Evolutionary conservation across 2,888 invertebrate genomes (phyloP), one percentile per base, ranked within the genome.

Genomic region (Standfussiana lucernea): DNA sequence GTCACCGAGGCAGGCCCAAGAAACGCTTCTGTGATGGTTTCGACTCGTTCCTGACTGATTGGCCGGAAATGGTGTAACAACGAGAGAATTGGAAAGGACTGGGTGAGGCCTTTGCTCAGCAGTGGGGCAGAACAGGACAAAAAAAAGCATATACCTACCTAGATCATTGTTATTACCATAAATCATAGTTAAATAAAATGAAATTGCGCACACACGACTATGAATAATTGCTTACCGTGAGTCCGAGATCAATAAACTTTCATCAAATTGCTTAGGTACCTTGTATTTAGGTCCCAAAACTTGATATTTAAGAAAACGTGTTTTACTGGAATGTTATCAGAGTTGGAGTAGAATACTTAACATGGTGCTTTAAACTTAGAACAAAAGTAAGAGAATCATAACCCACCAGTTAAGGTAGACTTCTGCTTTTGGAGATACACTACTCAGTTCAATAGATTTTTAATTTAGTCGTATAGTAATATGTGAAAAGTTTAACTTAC

Each of bases 191-290:
- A 28, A 2, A 71, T n/a, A 6, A n/a, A n/a, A n/a, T n/a, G 24
- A 32, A 75, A 32, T 15, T 24, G 40, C 32, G 24, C 37, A 47
- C 7, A 24, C 8, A 28, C 1, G 3, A 24, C 8, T 42, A 35
- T 59, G 4, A 40, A 68, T 69, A 59, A 59, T 32, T 59, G 79
- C 47, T 40, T 32, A 47, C 7, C 15, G 37, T n/a, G 45, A 59
- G 11, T 67, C 21, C 24, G n/a, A 65, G 32, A 75, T 32, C 50
- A 77, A n/a, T 77, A 35, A 53, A 78, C 45, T 47, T 47, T 45
- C 21, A 24, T 65, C 11, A 77, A 77, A 59, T 32, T 79, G 68
- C 78, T 67, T 76, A 76, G n/a, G n/a, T n/a, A n/a, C n/a, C 45
- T 59, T 67, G 45, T 68, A 76, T 40, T 78, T 67, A 47, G 56